Evolutionary conservation across 2,113 vertebrate species (phyloP).

Genomic region (Sorex araneus): DNA sequence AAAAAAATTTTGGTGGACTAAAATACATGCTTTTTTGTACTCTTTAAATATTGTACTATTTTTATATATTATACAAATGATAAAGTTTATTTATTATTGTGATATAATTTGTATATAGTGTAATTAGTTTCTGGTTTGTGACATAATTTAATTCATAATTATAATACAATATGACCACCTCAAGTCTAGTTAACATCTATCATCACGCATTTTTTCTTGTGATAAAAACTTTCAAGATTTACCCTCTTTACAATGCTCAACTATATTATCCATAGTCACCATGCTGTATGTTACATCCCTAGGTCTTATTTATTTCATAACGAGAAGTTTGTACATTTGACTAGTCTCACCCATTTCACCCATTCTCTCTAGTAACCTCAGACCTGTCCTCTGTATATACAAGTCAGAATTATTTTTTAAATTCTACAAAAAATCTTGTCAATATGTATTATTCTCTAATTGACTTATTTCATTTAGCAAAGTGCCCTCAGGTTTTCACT

Average conservation of each 20-base stretch:
- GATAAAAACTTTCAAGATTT: constrained; percentile 8
- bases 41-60: background rate
- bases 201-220: background rate
- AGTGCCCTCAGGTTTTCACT: background rate
- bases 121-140: background rate
- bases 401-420: background rate
- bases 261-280: background rate
- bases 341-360: background rate
- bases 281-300: background rate
- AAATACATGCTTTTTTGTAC: background rate
- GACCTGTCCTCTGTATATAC: background rate
- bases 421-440: background rate
- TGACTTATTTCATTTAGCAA: background rate
- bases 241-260: background rate
- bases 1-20: no score
- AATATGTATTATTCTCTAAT: background rate
- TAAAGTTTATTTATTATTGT: constrained; percentile 19
- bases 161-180: background rate
- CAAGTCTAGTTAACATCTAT: constrained; percentile 3
- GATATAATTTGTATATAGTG: background rate
- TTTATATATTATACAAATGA: background rate
- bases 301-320: background rate
- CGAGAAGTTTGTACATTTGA: background rate
- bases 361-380: background rate
- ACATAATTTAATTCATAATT: background rate